Percentiles rank a stretch among this genome's conserved stretches.
Evolutionary conservation across 2,888 invertebrate genomes (phyloP).

Genomic region (Nomada fucata): DNA sequence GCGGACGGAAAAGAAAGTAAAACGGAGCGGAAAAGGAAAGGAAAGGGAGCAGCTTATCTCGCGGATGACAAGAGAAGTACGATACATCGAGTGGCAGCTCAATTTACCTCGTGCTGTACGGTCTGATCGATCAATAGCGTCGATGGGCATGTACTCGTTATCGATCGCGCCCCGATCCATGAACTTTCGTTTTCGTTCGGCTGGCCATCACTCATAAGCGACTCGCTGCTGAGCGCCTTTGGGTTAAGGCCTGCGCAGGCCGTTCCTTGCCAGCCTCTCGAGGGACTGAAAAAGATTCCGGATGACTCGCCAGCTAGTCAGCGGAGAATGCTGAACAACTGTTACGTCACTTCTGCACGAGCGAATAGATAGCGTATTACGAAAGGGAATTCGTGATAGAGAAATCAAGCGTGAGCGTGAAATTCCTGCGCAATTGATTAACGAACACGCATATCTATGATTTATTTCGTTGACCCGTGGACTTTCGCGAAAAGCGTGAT

Average conservation of each 20-base stretch:
- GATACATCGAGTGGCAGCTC: conserved; percentile 70
- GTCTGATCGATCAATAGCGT: conserved; percentile 65
- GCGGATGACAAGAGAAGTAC: conserved; percentile 60
- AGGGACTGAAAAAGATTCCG: neutral
- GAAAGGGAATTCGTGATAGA: neutral
- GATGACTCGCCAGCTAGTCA: conserved; percentile 5
- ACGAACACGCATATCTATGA: neutral
- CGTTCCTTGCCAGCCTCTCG: conserved; percentile 21
- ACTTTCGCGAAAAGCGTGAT: too few species aligned
- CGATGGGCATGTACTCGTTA: conserved; percentile 57
- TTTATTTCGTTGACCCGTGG: too few species aligned
- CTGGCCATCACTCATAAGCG: conserved; percentile 65
- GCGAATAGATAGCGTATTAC: neutral
- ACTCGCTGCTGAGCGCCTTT: conserved; percentile 47
- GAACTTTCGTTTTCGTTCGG: conserved; percentile 70
- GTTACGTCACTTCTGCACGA: conserved; percentile 18
- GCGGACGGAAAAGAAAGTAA: conserved; percentile 48
- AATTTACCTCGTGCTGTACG: conserved; percentile 66
- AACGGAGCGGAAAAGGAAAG: conserved; percentile 33
- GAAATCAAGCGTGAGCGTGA: neutral
- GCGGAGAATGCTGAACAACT: neutral
- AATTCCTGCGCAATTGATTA: neutral
- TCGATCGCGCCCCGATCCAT: conserved; percentile 64
- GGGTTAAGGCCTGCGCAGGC: conserved; percentile 43
- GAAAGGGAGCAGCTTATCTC: conserved; percentile 41